Evolutionary conservation across 1,140 invertebrate species (phyloP).

Genomic region (Muscidifurax raptorellus): DNA sequence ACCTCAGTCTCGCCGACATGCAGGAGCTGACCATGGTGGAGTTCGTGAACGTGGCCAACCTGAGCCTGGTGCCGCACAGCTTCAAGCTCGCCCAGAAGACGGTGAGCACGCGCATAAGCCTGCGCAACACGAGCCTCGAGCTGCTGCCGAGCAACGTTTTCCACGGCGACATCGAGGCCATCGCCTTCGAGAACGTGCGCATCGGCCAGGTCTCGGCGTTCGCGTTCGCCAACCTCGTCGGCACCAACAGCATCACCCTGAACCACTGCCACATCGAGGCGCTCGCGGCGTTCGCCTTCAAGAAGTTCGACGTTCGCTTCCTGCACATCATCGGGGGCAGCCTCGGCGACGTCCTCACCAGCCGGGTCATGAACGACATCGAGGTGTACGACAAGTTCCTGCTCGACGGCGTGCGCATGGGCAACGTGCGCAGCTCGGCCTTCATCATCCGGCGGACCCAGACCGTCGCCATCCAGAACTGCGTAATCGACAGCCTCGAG

Average conservation of each 20-base stretch:
- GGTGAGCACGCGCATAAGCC: conserved; percentile 63
- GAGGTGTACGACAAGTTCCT: conserved; percentile 80
- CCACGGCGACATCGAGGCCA: conserved; percentile 82
- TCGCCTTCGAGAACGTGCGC: conserved; percentile 78
- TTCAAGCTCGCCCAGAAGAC: conserved; percentile 66
- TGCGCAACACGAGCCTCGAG: conserved; percentile 74
- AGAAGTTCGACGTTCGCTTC: conserved; percentile 83
- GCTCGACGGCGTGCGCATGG: conserved; percentile 72
- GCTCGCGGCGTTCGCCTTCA: conserved; percentile 84
- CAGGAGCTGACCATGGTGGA: conserved; percentile 72
- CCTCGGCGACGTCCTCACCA: conserved; percentile 77
- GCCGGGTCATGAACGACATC: conserved; percentile 84
- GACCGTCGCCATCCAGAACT: conserved; percentile 80
- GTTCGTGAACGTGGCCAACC: conserved; percentile 73
- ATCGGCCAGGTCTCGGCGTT: conserved; percentile 81
- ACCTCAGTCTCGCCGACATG: conserved; percentile 74
- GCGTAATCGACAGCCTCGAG: conserved; percentile 78
- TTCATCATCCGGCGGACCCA: conserved; percentile 78
- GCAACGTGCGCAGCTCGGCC: conserved; percentile 72
- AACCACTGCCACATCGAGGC: conserved; percentile 77
- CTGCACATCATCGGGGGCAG: conserved; percentile 77
- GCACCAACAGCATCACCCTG: conserved; percentile 70
- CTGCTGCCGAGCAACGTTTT: conserved; percentile 82
- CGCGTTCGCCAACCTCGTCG: conserved; percentile 82
- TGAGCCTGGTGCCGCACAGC: conserved; percentile 71